These are phyloP conservation scores for Andrena chrysosceles DNA, from an alignment of 2,888 invertebrate species.

Conservation along the genomic window DNA sequence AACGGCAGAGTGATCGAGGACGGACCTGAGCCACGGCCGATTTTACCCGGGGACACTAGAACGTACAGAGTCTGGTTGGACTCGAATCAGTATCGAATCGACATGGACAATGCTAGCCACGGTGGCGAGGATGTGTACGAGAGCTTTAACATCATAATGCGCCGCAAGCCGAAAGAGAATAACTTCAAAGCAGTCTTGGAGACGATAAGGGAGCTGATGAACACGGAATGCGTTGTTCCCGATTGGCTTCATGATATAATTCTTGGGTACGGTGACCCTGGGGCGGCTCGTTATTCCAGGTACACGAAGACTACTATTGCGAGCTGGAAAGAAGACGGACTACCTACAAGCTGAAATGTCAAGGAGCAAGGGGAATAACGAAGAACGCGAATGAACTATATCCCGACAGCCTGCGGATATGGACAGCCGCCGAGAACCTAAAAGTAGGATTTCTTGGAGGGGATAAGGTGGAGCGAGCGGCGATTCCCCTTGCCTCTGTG, in stretches of 20 bases:
- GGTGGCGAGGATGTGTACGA: slow-evolving; percentile 95
- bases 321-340: no score
- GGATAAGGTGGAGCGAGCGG: no score
- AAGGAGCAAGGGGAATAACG: no score
- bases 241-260: slow-evolving; percentile 99
- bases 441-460: no score
- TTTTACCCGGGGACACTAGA: slow-evolving; percentile 94
- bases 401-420: no score
- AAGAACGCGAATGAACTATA: no score
- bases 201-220: slow-evolving; percentile 99
- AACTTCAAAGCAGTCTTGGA: slow-evolving; percentile 99
- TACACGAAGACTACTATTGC: slow-evolving; percentile 74
- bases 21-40: slow-evolving; percentile 95
- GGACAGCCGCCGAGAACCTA: no score
- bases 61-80: slow-evolving; percentile 98
- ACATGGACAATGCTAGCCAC: slow-evolving; percentile 93
- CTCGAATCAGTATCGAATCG: slow-evolving; percentile 97
- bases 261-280: slow-evolving; percentile 98
- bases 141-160: slow-evolving; percentile 97
- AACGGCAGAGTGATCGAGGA: slow-evolving; percentile 99
- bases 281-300: slow-evolving; percentile 97
- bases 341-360: no score
- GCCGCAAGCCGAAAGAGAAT: slow-evolving; percentile 99
- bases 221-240: slow-evolving; percentile 98
- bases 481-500: no score